Percentiles rank a stretch among this genome's conserved stretches.
These are phyloP conservation scores for Camelus bactrianus DNA, from an alignment of 2,113 vertebrate species.

Conservation along the genomic window DNA sequence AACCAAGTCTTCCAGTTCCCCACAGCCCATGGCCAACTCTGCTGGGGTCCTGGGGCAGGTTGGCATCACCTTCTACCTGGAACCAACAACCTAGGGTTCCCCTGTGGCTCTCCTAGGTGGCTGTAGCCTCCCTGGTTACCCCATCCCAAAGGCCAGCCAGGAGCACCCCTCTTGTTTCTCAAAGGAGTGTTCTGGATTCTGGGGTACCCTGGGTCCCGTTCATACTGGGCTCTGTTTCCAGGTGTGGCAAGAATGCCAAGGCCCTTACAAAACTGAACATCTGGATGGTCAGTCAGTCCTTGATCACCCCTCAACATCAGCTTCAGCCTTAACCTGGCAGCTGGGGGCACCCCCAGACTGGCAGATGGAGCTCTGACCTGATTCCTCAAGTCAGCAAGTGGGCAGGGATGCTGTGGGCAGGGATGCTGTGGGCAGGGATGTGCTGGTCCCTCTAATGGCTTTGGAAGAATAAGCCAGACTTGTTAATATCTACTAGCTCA, in stretches of 20 bases:
- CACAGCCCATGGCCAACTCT: fast-evolving
- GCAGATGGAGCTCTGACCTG: background rate
- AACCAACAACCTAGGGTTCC: background rate
- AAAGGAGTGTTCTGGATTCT: background rate
- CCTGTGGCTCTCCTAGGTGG: background rate
- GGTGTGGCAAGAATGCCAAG: background rate
- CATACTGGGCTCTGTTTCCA: background rate
- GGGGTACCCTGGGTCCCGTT: background rate
- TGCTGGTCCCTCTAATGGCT: background rate
- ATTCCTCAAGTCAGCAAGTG: background rate
- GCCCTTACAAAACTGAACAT: background rate
- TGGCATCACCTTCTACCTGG: background rate
- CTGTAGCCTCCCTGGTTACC: background rate
- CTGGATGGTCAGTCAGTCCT: no score
- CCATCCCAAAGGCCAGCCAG: background rate
- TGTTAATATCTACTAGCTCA: background rate
- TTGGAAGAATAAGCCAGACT: background rate
- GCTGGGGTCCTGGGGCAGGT: background rate
- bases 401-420: fast-evolving
- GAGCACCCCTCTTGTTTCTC: background rate
- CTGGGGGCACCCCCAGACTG: no score
- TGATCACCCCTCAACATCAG: background rate
- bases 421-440: no score
- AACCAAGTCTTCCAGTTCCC: background rate
- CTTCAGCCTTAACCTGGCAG: background rate